Base-by-base conservation (phyloP, 1,140 invertebrate species). In the Drosophila serrata region DNA sequence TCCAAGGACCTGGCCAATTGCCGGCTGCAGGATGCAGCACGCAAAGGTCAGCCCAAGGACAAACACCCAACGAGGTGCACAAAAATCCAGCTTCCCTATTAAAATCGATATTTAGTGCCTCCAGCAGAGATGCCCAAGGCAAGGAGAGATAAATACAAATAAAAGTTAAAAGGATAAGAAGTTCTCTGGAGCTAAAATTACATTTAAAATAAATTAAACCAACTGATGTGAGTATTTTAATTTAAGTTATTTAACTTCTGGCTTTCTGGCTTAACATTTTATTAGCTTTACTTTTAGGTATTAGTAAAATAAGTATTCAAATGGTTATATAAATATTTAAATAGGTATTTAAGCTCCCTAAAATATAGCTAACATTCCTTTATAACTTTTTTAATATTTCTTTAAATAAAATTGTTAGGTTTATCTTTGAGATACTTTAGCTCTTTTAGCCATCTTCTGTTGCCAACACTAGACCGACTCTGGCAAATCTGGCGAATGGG, bases 31-130 rank as follows among this genome's bases (percentile, higher is more conserved):
- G 48, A 68, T 60, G 73, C 62, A 79, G 79, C 76, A 65, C 55
- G 39, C 42, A 82, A 86, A 86, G 82, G 82, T 86, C 82, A 86
- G 63, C 55, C 69, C 82, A 86, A 86, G 82, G 82, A 87, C 82
- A 57, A 78, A 63, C 84, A 56, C 35, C 60, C 49, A 70, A 65
- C 58, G 37, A 87, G 85, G 78, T 87, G 82, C 82, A 86, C 75
- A 67, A 75, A 86, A 69, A 65, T 86, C 67, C 74, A 68, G 67
- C 78, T 74, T 79, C 56, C 64, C 68, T 67, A 86, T 82, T 82
- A 86, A 87, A 86, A 86, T 87, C 82, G 75, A 86, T 86, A 87
- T 82, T 86, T 81, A 75, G 59, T 75, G 53, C 70, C 61, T 13
- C 40, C 9, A 6, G 70, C 63, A 60, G 63, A 29, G 63, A 67